Conservation (phyloP, 1,140 invertebrate species). For the Nebria ingens region DNA sequence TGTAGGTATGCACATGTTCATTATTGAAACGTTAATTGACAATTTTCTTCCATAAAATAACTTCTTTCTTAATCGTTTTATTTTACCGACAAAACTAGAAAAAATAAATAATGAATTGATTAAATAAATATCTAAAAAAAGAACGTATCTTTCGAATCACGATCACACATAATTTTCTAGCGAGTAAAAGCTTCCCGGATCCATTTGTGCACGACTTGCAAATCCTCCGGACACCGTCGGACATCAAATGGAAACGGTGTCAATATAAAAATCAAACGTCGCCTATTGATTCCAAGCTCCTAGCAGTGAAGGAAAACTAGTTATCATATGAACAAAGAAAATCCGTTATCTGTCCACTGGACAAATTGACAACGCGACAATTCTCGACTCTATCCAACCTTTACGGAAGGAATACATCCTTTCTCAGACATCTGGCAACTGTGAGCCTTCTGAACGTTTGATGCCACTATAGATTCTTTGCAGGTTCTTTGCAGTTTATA, state of each 20-base stretch:
- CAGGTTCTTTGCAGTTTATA: background rate
- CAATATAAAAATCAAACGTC: background rate
- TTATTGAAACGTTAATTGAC: too few species aligned
- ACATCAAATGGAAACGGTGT: background rate
- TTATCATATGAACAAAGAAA: slow-evolving; percentile 6
- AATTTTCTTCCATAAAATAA: too few species aligned
- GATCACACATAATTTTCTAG: too few species aligned
- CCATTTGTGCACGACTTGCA: too few species aligned
- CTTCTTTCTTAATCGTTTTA: too few species aligned
- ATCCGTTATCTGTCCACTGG: background rate
- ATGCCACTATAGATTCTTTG: slow-evolving; percentile 1
- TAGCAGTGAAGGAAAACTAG: background rate
- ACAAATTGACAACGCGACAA: slow-evolving; percentile 4
- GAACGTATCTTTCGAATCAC: too few species aligned
- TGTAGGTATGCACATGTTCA: too few species aligned
- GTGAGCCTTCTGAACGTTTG: background rate
- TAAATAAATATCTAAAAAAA: too few species aligned
- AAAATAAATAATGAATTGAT: too few species aligned
- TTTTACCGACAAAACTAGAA: too few species aligned
- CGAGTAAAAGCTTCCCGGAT: too few species aligned
- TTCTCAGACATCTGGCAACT: background rate
- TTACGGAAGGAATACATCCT: background rate
- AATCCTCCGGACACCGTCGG: too few species aligned
- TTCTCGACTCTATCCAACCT: background rate
- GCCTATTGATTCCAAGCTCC: slow-evolving; percentile 3